Conservation (phyloP, 2,888 invertebrate species). For the Sthenelais limicola region DNA sequence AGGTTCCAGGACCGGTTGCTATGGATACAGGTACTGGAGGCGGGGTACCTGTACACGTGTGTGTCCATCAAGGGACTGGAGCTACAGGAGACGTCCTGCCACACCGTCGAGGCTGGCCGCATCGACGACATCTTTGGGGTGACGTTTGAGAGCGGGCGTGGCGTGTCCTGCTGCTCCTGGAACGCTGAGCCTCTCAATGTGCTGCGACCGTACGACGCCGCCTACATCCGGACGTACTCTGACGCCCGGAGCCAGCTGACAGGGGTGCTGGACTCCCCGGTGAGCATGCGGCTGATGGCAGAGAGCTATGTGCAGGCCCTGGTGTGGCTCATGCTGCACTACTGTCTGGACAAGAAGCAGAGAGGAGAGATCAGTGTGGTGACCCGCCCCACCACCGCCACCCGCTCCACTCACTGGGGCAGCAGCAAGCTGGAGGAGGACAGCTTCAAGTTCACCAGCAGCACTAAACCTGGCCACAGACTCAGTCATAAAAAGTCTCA, state of each 20-base stretch:
- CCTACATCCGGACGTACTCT: slow-evolving; percentile 67
- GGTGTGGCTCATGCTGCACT: slow-evolving; percentile 70
- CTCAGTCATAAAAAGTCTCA: neutral
- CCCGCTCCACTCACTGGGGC: slow-evolving; percentile 13
- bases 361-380: slow-evolving; percentile 1
- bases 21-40: slow-evolving; percentile 72
- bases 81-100: slow-evolving; percentile 74
- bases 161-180: slow-evolving; percentile 52
- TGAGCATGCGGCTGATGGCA: slow-evolving; percentile 64
- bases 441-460: neutral
- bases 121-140: slow-evolving; percentile 73
- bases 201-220: slow-evolving; percentile 64
- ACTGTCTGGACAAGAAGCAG: slow-evolving; percentile 51
- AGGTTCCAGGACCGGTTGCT: slow-evolving; percentile 74
- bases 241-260: slow-evolving; percentile 73
- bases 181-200: slow-evolving; percentile 63
- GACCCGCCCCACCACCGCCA: neutral
- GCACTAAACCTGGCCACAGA: neutral
- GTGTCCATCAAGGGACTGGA: slow-evolving; percentile 72
- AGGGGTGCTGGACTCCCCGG: slow-evolving; percentile 72
- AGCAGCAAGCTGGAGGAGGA: slow-evolving; percentile 17
- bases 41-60: slow-evolving; percentile 70
- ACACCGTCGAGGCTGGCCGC: slow-evolving; percentile 73
- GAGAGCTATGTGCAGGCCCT: slow-evolving; percentile 69
- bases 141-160: slow-evolving; percentile 66